Evolutionary conservation across 2,797 vertebrate genomes (phyloP).

Genomic region (Phoxinus dragarum): DNA sequence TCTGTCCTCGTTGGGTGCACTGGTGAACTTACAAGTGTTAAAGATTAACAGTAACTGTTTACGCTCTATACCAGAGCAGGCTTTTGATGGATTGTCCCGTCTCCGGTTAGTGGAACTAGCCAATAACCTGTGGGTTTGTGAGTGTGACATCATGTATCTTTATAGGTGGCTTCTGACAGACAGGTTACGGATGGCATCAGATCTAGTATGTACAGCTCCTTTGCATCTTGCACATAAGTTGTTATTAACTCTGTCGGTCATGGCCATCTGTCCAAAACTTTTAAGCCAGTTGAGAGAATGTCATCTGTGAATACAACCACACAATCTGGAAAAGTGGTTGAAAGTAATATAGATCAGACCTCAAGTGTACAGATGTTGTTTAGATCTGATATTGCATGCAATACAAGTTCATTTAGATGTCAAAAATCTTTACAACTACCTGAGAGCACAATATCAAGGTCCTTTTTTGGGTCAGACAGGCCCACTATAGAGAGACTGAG

Average conservation of each 20-base stretch:
- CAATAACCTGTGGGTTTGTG: slow-evolving; percentile 80
- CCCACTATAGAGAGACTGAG: slow-evolving; percentile 73
- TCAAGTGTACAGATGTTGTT: slow-evolving; percentile 7
- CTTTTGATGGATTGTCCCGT: slow-evolving; percentile 73
- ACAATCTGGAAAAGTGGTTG: not conserved
- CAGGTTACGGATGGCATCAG: slow-evolving; percentile 73
- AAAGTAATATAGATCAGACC: slow-evolving; percentile 8
- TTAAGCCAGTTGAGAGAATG: slow-evolving; percentile 64
- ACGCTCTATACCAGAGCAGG: slow-evolving; percentile 75
- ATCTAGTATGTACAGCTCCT: slow-evolving; percentile 77
- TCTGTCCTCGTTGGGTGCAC: slow-evolving; percentile 69
- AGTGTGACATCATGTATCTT: slow-evolving; percentile 81
- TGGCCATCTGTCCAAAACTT: slow-evolving; percentile 75
- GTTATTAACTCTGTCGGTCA: slow-evolving; percentile 76
- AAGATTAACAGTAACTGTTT: slow-evolving; percentile 83
- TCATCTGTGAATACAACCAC: slow-evolving; percentile 12
- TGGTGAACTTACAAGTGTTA: slow-evolving; percentile 79
- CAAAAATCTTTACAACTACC: slow-evolving; percentile 8
- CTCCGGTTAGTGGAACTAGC: slow-evolving; percentile 75
- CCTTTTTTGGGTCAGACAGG: slow-evolving; percentile 53
- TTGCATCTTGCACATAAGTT: slow-evolving; percentile 75
- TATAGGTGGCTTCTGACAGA: slow-evolving; percentile 78
- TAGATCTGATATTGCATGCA: slow-evolving; percentile 16
- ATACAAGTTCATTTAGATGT: slow-evolving; percentile 16
- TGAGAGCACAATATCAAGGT: not conserved